These are phyloP conservation scores for Meloidogyne floridensis DNA, from an alignment of 1,140 invertebrate species.

Conservation along the genomic window DNA sequence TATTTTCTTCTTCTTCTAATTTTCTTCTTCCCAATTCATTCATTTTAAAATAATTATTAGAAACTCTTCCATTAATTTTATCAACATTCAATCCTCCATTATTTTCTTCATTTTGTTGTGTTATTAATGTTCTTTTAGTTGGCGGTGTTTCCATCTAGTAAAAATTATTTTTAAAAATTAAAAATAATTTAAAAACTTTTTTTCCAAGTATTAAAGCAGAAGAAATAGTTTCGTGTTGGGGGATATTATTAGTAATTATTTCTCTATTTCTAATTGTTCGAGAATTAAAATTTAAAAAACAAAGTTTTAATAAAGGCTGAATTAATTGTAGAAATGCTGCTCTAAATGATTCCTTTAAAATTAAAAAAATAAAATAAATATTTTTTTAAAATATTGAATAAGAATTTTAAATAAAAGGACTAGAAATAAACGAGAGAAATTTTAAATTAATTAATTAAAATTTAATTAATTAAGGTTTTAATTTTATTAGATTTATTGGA, in stretches of 20 bases:
- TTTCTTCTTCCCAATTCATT: slow-evolving; percentile 6
- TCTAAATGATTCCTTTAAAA: slow-evolving; percentile 42
- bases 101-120: not conserved
- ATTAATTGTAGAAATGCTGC: slow-evolving; percentile 50
- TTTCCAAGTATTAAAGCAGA: slow-evolving; percentile 30
- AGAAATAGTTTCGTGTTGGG: slow-evolving; percentile 32
- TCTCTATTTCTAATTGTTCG: slow-evolving; percentile 7
- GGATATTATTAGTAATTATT: slow-evolving; percentile 18
- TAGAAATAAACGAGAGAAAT: no score
- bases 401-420: no score
- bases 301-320: slow-evolving; percentile 55
- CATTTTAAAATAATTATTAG: not conserved
- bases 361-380: slow-evolving; percentile 25
- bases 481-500: no score
- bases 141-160: not conserved
- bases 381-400: not conserved
- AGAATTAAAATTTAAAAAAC: slow-evolving; percentile 50
- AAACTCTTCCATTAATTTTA: not conserved
- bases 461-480: no score
- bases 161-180: not conserved
- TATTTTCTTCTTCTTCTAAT: not conserved
- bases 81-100: not conserved
- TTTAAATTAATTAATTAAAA: no score
- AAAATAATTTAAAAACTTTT: not conserved
- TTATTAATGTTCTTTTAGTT: not conserved